These are phyloP conservation scores for Rhinichthys osculus DNA, from an alignment of 2,797 vertebrate genomes.

Conservation along the genomic window DNA sequence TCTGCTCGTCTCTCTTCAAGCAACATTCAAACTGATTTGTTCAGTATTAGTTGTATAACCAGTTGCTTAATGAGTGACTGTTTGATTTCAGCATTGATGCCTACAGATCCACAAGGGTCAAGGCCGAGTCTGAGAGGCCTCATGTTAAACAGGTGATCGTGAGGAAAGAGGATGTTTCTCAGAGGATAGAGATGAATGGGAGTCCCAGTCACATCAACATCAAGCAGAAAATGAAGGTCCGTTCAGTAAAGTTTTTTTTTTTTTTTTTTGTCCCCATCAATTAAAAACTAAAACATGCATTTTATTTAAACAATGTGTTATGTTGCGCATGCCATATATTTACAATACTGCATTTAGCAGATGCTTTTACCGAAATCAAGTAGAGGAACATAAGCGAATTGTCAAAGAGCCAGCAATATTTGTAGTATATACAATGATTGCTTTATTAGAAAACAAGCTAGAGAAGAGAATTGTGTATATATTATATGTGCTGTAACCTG, in stretches of 20 bases:
- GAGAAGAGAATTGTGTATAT: not conserved
- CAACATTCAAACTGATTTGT: not conserved
- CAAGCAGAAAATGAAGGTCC: slow-evolving; percentile 94
- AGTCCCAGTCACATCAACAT: slow-evolving; percentile 78
- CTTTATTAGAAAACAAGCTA: not conserved
- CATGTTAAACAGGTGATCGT: slow-evolving; percentile 89
- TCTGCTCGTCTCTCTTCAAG: not conserved
- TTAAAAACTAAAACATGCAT: not conserved
- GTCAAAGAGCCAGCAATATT: not conserved
- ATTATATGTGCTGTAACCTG: not conserved
- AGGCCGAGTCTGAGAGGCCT: slow-evolving; percentile 83
- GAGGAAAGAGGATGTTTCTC: slow-evolving; percentile 87
- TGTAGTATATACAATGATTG: not conserved
- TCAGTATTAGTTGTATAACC: not conserved
- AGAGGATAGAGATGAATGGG: slow-evolving; percentile 76
- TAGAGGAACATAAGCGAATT: not conserved
- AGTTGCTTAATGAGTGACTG: not conserved
- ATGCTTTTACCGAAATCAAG: not conserved
- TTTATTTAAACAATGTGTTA: not conserved
- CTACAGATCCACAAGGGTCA: slow-evolving; percentile 92
- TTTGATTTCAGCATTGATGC: slow-evolving; percentile 58
- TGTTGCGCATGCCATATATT: not conserved
- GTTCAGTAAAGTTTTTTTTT: slow-evolving; percentile 1
- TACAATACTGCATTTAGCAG: not conserved
- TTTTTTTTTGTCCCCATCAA: not conserved